A percentile compares a stretch with the other conserved stretches of the same genome.
These are phyloP conservation scores for Beris morrisii DNA, from an alignment of 2,888 invertebrate genomes.

Conservation along the genomic window DNA sequence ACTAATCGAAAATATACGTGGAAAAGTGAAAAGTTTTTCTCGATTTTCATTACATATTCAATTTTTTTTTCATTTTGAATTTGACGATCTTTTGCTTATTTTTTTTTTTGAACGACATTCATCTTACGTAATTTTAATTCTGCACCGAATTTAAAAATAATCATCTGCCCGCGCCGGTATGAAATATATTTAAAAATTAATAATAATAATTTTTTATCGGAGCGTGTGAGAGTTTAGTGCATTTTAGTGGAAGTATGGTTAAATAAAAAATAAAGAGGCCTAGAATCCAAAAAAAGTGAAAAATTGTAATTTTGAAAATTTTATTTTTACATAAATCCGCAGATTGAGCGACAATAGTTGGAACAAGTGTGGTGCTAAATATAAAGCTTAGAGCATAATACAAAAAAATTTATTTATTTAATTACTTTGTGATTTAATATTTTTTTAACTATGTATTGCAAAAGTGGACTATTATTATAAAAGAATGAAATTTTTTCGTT, in stretches of 20 bases:
- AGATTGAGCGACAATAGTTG: too few species aligned
- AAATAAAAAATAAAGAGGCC: too few species aligned
- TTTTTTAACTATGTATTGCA: too few species aligned
- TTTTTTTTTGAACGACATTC: background rate
- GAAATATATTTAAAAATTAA: constrained; percentile 20
- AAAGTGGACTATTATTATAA: too few species aligned
- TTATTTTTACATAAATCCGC: constrained; percentile 28
- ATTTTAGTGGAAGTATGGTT: background rate
- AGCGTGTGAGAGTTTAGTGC: background rate
- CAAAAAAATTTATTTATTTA: too few species aligned
- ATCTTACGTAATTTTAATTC: constrained; percentile 19
- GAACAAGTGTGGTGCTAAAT: too few species aligned
- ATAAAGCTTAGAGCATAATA: too few species aligned
- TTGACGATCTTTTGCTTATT: background rate
- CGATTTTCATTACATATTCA: background rate
- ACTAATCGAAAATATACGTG: constrained; percentile 40
- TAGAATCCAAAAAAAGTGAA: background rate
- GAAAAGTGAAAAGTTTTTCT: constrained; percentile 1
- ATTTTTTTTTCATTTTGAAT: background rate
- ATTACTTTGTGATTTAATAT: too few species aligned
- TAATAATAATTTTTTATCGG: background rate
- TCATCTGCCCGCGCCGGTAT: background rate
- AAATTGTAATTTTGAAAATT: constrained; percentile 35
- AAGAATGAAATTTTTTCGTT: too few species aligned
- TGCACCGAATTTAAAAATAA: constrained; percentile 12